Percentiles rank a stretch among this genome's conserved stretches.
Evolutionary conservation across 2,888 invertebrate species (phyloP).

Genomic region (Trichogramma dendrolimi): DNA sequence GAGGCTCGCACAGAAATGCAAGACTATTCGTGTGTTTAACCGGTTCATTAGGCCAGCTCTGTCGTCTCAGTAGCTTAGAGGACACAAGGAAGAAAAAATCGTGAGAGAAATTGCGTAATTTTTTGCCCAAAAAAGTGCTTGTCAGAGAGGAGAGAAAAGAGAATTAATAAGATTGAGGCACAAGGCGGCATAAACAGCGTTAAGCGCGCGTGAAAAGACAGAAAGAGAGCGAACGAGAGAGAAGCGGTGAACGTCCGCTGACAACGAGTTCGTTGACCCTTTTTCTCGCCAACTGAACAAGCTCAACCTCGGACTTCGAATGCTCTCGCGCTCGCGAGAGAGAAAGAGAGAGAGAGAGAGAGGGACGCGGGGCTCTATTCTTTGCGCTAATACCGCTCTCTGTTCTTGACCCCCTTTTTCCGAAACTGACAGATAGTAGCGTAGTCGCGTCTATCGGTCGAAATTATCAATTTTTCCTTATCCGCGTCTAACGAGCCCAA

Average conservation of each 20-base stretch:
- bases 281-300: background rate
- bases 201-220: too few species aligned
- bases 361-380: slow-evolving; percentile 16
- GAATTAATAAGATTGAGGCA: too few species aligned
- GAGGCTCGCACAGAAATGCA: too few species aligned
- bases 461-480: slow-evolving; percentile 7
- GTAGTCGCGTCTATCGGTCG: slow-evolving; percentile 14
- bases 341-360: slow-evolving; percentile 1
- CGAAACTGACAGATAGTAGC: background rate
- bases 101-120: too few species aligned
- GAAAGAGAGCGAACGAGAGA: too few species aligned
- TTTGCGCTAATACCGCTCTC: slow-evolving; percentile 9
- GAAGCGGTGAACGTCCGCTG: slow-evolving; percentile 48
- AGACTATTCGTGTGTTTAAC: too few species aligned
- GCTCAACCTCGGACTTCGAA: background rate
- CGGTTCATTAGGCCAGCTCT: too few species aligned
- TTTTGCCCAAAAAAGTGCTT: too few species aligned
- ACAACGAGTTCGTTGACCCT: slow-evolving; percentile 44
- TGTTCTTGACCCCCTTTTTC: slow-evolving; percentile 6
- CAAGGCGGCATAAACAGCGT: too few species aligned
- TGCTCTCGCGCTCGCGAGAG: background rate
- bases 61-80: too few species aligned
- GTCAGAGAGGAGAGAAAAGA: too few species aligned
- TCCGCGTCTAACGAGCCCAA: background rate
- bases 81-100: too few species aligned